Conservation (phyloP, 2,797 vertebrate genomes). For the Heteromormyrus szaboi region DNA sequence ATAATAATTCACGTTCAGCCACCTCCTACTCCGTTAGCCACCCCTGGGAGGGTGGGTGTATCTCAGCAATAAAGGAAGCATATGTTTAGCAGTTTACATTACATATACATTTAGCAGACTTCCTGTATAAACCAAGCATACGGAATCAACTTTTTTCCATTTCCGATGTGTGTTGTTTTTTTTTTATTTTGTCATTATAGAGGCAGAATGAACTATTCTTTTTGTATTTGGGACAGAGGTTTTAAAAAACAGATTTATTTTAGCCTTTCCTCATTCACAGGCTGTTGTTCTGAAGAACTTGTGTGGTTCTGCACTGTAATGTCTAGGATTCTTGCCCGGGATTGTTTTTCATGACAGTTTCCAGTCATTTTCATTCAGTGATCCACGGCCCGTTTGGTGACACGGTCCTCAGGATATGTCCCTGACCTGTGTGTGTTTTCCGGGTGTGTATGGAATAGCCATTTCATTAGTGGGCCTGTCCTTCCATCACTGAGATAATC, state of each 20-base stretch:
- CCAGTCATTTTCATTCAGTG: background rate
- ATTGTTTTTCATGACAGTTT: background rate
- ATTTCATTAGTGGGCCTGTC: background rate
- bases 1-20: constrained; percentile 20
- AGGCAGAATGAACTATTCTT: background rate
- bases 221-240: background rate
- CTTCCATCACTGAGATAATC: background rate
- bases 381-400: background rate
- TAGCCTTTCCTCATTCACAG: background rate
- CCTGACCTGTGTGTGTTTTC: background rate
- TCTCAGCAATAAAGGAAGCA: constrained; percentile 48
- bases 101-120: constrained; percentile 23
- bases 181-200: background rate
- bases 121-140: background rate
- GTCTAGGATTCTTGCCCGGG: background rate
- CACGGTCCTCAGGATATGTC: background rate
- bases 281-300: background rate
- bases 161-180: background rate
- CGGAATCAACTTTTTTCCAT: background rate
- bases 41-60: constrained; percentile 25
- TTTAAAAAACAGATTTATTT: background rate
- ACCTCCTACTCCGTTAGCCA: constrained; percentile 19
- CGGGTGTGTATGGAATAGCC: background rate
- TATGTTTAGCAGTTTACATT: constrained; percentile 44
- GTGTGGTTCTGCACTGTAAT: background rate